Percentiles rank a stretch among this genome's conserved stretches.
Evolutionary conservation across 1,140 invertebrate genomes (phyloP).

Genomic region (Copidosoma floridanum): DNA sequence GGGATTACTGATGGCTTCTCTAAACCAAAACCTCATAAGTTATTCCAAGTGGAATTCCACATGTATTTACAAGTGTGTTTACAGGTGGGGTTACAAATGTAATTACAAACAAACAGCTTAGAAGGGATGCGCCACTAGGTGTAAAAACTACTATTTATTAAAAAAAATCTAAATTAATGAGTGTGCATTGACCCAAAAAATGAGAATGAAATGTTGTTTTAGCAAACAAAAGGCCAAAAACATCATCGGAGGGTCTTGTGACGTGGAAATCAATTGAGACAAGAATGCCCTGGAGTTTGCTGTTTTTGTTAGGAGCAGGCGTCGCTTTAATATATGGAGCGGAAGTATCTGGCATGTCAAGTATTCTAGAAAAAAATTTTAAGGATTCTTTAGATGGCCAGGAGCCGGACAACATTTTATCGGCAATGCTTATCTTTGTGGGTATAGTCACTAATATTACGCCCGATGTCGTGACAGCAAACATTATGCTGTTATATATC

Average conservation of each 20-base stretch:
- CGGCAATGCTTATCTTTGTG: conserved; percentile 59
- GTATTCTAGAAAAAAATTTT: conserved; percentile 65
- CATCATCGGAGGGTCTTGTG: conserved; percentile 64
- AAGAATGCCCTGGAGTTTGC: conserved; percentile 72
- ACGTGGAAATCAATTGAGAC: conserved; percentile 72
- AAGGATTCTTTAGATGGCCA: conserved; percentile 57
- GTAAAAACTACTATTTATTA: too few relatives aligned
- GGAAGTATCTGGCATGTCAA: conserved; percentile 75
- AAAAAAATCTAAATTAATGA: too few relatives aligned
- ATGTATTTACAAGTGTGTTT: too few relatives aligned
- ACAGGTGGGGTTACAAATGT: too few relatives aligned
- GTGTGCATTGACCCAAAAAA: too few relatives aligned
- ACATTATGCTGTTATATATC: conserved; percentile 77
- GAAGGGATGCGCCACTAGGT: too few relatives aligned
- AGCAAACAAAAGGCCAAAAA: conserved; percentile 53
- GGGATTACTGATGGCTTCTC: too few relatives aligned
- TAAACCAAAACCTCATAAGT: too few relatives aligned
- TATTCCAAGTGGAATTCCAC: too few relatives aligned
- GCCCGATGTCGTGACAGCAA: conserved; percentile 82
- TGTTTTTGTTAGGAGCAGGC: conserved; percentile 72
- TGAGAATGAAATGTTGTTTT: too few relatives aligned
- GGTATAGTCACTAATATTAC: conserved; percentile 76
- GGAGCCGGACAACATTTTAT: conserved; percentile 58
- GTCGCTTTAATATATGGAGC: conserved; percentile 81
- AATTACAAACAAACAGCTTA: too few relatives aligned